Conservation (phyloP, 2,888 invertebrate species). For the Eristalinus sepulchralis region DNA sequence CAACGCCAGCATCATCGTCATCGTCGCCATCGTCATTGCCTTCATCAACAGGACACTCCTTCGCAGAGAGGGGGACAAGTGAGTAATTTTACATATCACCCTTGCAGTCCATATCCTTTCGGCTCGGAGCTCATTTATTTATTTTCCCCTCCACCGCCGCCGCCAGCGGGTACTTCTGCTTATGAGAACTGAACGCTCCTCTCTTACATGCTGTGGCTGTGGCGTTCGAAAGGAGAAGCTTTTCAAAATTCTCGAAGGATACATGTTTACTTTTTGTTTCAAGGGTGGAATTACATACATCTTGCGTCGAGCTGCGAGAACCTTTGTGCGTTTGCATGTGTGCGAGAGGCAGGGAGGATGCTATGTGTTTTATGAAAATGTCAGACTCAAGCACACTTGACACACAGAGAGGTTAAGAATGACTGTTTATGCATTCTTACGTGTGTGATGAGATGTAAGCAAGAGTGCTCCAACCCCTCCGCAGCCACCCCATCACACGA, state of each 20-base stretch:
- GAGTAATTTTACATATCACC: neutral
- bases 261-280: constrained; percentile 2
- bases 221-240: constrained; percentile 13
- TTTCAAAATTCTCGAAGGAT: constrained; percentile 43
- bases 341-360: neutral
- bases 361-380: constrained; percentile 24
- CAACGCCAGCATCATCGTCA: neutral
- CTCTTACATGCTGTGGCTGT: constrained; percentile 51
- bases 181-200: no score
- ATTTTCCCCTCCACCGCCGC: neutral
- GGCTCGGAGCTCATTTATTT: constrained; percentile 11
- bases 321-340: neutral
- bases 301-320: constrained; percentile 22
- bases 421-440: constrained; percentile 3
- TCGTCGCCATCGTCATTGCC: neutral
- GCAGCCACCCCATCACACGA: neutral
- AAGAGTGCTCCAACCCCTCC: neutral
- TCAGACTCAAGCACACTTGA: constrained; percentile 45
- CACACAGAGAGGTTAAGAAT: constrained; percentile 35
- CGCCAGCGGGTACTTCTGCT: neutral
- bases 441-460: constrained; percentile 1
- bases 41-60: neutral
- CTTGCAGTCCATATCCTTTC: neutral
- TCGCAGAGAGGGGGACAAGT: neutral
- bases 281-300: constrained; percentile 29